phyloP scores from a whole-genome alignment of 2,888 invertebrate species.

The Ceramica pisi region DNA sequence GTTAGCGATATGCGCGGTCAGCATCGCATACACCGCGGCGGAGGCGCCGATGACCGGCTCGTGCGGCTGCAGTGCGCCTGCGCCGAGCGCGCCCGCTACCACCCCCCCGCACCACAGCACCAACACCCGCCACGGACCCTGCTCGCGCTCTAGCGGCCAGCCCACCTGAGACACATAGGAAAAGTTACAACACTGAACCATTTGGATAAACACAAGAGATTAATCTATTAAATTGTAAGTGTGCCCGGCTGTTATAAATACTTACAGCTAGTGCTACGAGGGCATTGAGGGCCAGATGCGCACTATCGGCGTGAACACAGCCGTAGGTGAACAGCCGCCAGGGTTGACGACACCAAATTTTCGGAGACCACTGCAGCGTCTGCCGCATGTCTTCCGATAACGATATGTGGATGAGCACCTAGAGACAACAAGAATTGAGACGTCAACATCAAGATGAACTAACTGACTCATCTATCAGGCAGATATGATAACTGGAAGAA shows the following conservation, averaged over 20 bases:
- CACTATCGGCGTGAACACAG: conserved; percentile 94
- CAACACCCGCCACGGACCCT: conserved; percentile 93
- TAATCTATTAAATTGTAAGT: neutral
- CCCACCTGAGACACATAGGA: conserved; percentile 81
- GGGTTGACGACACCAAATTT: conserved; percentile 91
- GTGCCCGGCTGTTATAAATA: neutral
- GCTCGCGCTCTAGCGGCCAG: conserved; percentile 92
- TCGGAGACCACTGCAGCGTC: conserved; percentile 82
- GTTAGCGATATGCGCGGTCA: conserved; percentile 96
- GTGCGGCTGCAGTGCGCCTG: conserved; percentile 93
- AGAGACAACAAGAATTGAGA: conserved; percentile 15
- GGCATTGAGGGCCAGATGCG: conserved; percentile 94
- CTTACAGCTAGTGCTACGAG: conserved; percentile 85
- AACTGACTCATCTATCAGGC: neutral
- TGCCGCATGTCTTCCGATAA: conserved; percentile 70
- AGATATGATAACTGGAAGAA: neutral
- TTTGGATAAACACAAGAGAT: neutral
- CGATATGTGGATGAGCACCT: conserved; percentile 78
- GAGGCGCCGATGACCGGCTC: conserved; percentile 96
- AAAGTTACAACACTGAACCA: neutral
- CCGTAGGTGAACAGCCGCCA: conserved; percentile 96
- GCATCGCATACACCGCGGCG: conserved; percentile 96
- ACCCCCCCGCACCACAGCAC: conserved; percentile 94
- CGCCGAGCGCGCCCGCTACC: conserved; percentile 94
- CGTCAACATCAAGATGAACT: neutral